Evolutionary conservation across 2,113 vertebrate genomes (phyloP).

Genomic region (Glaucomys volans): DNA sequence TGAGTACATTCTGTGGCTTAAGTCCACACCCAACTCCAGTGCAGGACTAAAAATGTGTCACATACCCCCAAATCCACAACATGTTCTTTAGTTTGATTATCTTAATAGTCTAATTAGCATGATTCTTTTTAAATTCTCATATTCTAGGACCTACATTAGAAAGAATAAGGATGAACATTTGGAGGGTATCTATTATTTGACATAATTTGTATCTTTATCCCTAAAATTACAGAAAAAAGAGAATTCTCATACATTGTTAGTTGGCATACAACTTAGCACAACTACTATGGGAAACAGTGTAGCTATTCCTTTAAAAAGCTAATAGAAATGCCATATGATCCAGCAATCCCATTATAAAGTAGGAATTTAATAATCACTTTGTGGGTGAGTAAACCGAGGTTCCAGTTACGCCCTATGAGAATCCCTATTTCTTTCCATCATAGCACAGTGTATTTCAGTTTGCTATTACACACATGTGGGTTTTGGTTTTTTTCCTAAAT

Average conservation of each 20-base stretch:
- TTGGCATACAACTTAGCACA: too few relatives aligned
- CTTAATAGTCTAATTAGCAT: not conserved
- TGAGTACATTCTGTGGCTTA: not conserved
- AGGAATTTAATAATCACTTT: not conserved
- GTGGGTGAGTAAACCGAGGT: not conserved
- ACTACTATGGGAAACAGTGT: too few relatives aligned
- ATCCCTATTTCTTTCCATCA: constrained; percentile 1
- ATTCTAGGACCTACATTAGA: not conserved
- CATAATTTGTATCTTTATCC: not conserved
- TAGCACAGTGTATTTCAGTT: not conserved
- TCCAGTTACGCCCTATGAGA: not conserved
- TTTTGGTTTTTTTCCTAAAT: not conserved
- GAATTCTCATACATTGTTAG: too few relatives aligned
- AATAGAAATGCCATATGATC: too few relatives aligned
- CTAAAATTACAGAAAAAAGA: not conserved
- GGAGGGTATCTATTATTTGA: not conserved
- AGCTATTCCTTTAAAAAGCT: too few relatives aligned
- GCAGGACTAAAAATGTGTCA: not conserved
- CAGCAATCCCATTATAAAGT: not conserved
- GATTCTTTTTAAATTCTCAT: not conserved
- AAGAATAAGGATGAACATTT: not conserved
- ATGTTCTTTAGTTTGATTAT: not conserved
- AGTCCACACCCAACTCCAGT: not conserved
- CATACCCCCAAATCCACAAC: not conserved
- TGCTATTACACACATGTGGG: not conserved